A percentile compares a stretch with the other conserved stretches of the same genome.
Conservation (phyloP, 2,888 invertebrate species). For the Strigamia maritima region DNA sequence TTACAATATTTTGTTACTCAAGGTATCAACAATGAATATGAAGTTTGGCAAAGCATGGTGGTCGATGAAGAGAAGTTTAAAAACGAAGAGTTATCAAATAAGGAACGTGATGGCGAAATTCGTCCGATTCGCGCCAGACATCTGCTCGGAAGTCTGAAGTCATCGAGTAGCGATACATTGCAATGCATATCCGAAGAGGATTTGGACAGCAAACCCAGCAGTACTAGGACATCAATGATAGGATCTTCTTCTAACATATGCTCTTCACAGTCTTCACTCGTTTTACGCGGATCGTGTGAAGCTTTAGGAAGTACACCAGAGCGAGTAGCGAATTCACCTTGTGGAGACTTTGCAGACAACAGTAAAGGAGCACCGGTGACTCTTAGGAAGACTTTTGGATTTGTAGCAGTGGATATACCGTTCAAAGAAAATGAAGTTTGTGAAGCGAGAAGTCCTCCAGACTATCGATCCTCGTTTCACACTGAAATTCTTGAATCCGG, state of each 20-base stretch:
- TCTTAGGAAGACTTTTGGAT: conserved; percentile 3
- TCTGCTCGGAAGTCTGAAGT: conserved; percentile 18
- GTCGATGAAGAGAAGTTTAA: conserved; percentile 28
- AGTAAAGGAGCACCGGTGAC: neutral
- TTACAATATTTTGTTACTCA: conserved; percentile 37
- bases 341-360: neutral
- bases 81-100: neutral
- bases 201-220: conserved; percentile 37
- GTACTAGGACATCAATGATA: conserved; percentile 18
- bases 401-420: conserved; percentile 35
- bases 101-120: neutral
- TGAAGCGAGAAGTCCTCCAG: neutral
- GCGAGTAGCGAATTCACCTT: neutral
- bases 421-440: neutral
- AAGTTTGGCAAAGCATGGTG: conserved; percentile 36
- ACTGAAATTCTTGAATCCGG: conserved; percentile 33
- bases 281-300: conserved; percentile 6
- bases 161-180: conserved; percentile 35
- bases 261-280: conserved; percentile 35
- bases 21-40: conserved; percentile 34
- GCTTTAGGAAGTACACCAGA: conserved; percentile 23
- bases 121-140: neutral
- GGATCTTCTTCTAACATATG: conserved; percentile 36
- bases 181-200: conserved; percentile 38
- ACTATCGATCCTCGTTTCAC: conserved; percentile 26